A percentile compares a stretch with the other conserved stretches of the same genome.
Conservation (phyloP, 2,113 vertebrate species). For the Amphilophus citrinellus region DNA sequence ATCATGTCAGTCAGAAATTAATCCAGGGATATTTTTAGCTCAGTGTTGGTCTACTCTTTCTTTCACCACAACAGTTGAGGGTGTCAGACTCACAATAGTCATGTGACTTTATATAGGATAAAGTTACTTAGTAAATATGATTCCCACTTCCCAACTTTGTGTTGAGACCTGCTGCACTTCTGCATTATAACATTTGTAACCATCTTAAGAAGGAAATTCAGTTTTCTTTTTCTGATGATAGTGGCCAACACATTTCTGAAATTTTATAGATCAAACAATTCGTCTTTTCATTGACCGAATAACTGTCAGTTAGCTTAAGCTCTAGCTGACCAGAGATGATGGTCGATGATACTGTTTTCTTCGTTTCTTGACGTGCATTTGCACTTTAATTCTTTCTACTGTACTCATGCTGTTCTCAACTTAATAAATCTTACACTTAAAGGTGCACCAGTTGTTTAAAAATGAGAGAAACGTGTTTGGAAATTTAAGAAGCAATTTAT, state of each 20-base stretch:
- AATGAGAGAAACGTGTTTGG: background rate
- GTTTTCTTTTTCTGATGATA: background rate
- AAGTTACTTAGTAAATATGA: background rate
- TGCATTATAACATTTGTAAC: background rate
- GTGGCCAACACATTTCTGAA: background rate
- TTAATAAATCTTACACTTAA: background rate
- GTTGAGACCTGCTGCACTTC: background rate
- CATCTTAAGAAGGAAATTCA: background rate
- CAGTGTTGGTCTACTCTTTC: background rate
- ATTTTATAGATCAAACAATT: background rate
- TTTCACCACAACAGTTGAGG: background rate
- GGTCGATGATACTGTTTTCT: too few relatives aligned
- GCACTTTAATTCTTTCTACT: background rate
- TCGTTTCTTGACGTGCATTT: background rate
- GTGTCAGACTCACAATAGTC: background rate
- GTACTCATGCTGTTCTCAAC: background rate
- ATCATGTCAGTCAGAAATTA: conserved; percentile 15
- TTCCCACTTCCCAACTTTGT: background rate
- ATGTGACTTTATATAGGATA: background rate
- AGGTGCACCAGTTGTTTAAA: background rate
- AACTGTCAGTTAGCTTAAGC: background rate
- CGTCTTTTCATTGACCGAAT: background rate
- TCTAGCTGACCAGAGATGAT: too few relatives aligned
- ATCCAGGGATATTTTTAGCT: conserved; percentile 6
- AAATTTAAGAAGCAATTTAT: background rate